Evolutionary conservation across 2,888 invertebrate species (phyloP), one percentile per base, ranked within the genome.

Genomic region (Cetonia aurata): DNA sequence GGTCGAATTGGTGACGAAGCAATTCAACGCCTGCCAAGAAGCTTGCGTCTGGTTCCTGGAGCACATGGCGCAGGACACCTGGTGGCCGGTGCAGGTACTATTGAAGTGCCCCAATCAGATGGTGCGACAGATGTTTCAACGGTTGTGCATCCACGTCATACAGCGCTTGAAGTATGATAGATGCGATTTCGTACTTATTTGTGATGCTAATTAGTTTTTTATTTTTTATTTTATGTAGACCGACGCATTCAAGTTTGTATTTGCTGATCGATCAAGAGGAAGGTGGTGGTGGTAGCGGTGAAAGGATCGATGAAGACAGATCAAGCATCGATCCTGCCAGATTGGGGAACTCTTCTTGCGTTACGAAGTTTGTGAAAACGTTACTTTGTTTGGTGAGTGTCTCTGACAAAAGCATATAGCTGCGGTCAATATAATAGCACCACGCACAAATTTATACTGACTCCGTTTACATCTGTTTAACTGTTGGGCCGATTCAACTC

Each of bases 21-120:
- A 96, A 84, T 96, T 97, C 83, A 96, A 96, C 84, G 92, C 94
- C 50, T 96, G 96, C 55, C 92, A 93, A 75, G 93, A 93, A 66
- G 95, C 95, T 1, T 94, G 95, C 66, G 92, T 96, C 82, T 96
- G 97, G 94, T 96, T 97, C 83, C 86, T 98, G 67, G 93, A 95
- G 72, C 94, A 95, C 81, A 96, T 97, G 96, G 94, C 96, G 0
- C 90, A 92, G 72, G 94, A 96, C 81, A 95, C 96, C 55, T 96
- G 96, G 94, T 98, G 97, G 96, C 96, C 96, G 3, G 93, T 96
- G 80, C 95, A 95, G 87, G 89, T 89, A 75, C 88, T 98, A 81
- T 93, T 98, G 82, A 96, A 96, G 85, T 98, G 98, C 85, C 96
- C 97, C 41, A 97, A 96, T 87, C 96, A 97, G 85, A 96, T 96